Conservation (phyloP, 30 jellyfish, hydroid and myxozoan genomes). For the Mastigias papua region DNA sequence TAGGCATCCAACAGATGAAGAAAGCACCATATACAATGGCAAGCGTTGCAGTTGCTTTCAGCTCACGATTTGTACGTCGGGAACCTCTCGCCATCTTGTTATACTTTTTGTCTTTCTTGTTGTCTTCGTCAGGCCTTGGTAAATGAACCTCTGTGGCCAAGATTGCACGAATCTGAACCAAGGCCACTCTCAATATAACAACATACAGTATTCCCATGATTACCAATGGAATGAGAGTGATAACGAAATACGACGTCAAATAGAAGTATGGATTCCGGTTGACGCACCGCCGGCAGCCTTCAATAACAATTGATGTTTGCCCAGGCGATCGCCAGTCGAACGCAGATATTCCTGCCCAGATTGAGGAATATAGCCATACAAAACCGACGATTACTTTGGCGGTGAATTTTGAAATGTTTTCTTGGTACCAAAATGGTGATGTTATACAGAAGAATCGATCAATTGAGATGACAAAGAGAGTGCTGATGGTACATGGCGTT, state of each 20-base stretch:
- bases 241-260: conserved; percentile 71
- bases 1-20: conserved; percentile 93
- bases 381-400: conserved; percentile 47
- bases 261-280: conserved; percentile 72
- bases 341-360: conserved; percentile 76
- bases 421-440: conserved; percentile 78
- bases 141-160: conserved; percentile 76
- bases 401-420: conserved; percentile 29
- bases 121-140: conserved; percentile 31
- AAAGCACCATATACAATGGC: conserved; percentile 94
- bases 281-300: conserved; percentile 37
- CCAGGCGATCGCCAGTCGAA: conserved; percentile 76
- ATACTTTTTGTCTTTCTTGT: conserved; percentile 40
- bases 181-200: conserved; percentile 82
- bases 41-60: conserved; percentile 92
- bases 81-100: conserved; percentile 47
- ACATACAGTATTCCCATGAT: conserved; percentile 74
- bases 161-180: conserved; percentile 84
- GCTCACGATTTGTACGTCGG: conserved; percentile 81
- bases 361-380: conserved; percentile 77
- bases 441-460: conserved; percentile 91
- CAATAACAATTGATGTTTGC: not conserved
- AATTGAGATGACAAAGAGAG: conserved; percentile 86
- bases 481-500: conserved; percentile 85
- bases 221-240: conserved; percentile 80